These are phyloP conservation scores for Eulithis prunata DNA, from an alignment of 2,888 invertebrate genomes.

Conservation along the genomic window DNA sequence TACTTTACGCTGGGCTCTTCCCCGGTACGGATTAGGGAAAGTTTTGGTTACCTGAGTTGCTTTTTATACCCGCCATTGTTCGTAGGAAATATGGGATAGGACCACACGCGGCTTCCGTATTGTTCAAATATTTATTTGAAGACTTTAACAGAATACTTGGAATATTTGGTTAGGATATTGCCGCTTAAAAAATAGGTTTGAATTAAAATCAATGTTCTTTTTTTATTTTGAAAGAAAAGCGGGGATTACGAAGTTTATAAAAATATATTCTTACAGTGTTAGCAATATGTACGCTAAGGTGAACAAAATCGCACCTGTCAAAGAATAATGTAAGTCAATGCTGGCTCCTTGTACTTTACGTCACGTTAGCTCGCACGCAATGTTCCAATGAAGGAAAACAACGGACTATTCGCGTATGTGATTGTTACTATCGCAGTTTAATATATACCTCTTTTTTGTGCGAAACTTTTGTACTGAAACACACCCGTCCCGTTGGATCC, in stretches of 20 bases:
- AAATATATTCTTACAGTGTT: constrained; percentile 12
- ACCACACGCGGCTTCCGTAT: constrained; percentile 27
- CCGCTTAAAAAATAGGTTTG: no score
- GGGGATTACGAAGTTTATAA: not conserved
- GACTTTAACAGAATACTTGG: not conserved
- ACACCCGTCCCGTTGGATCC: no score
- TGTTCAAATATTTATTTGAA: constrained; percentile 36
- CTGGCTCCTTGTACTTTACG: constrained; percentile 22
- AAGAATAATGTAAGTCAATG: constrained; percentile 27
- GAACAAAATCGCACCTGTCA: constrained; percentile 26
- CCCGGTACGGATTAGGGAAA: constrained; percentile 42
- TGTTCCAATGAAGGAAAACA: constrained; percentile 29
- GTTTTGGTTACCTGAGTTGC: constrained; percentile 43
- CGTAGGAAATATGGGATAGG: constrained; percentile 36
- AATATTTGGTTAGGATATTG: not conserved
- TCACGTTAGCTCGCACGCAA: constrained; percentile 31
- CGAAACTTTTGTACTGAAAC: constrained; percentile 1
- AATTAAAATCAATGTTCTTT: no score
- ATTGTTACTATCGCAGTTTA: constrained; percentile 15
- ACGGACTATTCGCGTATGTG: constrained; percentile 21
- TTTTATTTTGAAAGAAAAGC: no score
- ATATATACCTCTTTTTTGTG: constrained; percentile 1
- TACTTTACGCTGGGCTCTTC: constrained; percentile 43
- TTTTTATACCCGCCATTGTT: constrained; percentile 43
- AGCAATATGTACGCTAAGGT: constrained; percentile 10